Conservation (phyloP, 2,888 invertebrate genomes). For the Chrysopilus asiliformis region DNA sequence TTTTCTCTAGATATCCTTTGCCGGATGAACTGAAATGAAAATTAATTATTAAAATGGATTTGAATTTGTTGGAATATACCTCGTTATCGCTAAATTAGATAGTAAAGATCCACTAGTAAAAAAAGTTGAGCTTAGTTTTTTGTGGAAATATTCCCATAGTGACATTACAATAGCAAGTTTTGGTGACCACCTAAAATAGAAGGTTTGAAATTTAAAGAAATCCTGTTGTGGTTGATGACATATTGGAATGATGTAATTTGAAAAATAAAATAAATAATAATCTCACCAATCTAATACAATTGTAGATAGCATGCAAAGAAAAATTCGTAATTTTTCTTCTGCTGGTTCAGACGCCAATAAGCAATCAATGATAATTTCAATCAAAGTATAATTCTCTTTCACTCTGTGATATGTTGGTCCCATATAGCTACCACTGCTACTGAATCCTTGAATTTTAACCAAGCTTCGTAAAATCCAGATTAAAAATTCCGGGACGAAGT, state of each 20-base stretch:
- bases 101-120: slow-evolving; percentile 37
- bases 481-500: slow-evolving; percentile 22
- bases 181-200: slow-evolving; percentile 35
- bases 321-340: slow-evolving; percentile 38
- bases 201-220: no score
- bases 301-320: slow-evolving; percentile 34
- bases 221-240: slow-evolving; percentile 10
- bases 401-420: slow-evolving; percentile 17
- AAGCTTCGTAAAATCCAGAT: slow-evolving; percentile 39
- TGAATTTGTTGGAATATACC: slow-evolving; percentile 15
- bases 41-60: background rate
- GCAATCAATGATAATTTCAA: slow-evolving; percentile 37
- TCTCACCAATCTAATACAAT: slow-evolving; percentile 31
- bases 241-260: slow-evolving; percentile 11
- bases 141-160: slow-evolving; percentile 46
- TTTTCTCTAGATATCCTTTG: slow-evolving; percentile 30
- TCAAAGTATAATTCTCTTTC: slow-evolving; percentile 33
- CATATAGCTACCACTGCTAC: slow-evolving; percentile 28
- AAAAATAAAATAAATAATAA: background rate
- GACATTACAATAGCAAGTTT: slow-evolving; percentile 38
- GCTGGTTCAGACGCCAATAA: slow-evolving; percentile 36
- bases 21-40: slow-evolving; percentile 18
- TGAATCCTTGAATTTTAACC: slow-evolving; percentile 33
- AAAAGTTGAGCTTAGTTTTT: slow-evolving; percentile 42
- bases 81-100: slow-evolving; percentile 34